phyloP scores from a whole-genome alignment of 2,113 vertebrate species.

The Monarcha castaneiventris region DNA sequence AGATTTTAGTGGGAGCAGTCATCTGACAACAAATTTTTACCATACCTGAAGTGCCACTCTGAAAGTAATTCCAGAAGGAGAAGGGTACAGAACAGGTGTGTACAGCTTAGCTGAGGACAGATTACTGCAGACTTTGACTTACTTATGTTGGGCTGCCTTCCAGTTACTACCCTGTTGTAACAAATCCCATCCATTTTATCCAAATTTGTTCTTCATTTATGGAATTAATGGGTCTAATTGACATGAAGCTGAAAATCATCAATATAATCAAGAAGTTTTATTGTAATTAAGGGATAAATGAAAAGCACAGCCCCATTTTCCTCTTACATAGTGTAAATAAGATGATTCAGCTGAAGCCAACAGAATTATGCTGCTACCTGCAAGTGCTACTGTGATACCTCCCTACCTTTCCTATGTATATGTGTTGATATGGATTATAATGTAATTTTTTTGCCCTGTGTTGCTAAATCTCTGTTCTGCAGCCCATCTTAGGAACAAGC shows the following conservation, averaged over 20 bases:
- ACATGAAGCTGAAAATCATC: not conserved
- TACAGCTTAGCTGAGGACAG: not conserved
- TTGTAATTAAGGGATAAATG: not conserved
- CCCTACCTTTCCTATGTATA: not conserved
- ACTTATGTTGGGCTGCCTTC: not conserved
- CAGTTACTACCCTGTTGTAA: not conserved
- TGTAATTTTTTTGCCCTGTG: not conserved
- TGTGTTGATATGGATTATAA: not conserved
- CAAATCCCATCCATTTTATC: not conserved
- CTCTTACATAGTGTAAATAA: not conserved
- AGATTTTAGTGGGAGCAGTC: not conserved
- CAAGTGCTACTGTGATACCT: not conserved
- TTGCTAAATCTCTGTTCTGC: not conserved
- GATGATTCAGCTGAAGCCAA: not conserved
- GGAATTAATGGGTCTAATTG: not conserved
- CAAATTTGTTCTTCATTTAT: not conserved
- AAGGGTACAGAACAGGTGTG: not conserved
- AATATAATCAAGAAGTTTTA: not conserved
- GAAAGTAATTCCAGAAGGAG: not conserved
- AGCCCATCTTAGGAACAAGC: not conserved
- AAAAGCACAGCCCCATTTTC: not conserved
- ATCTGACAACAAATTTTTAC: slow-evolving; percentile 19
- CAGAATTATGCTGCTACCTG: not conserved
- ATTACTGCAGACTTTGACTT: not conserved
- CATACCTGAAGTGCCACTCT: not conserved